phyloP scores from a whole-genome alignment of 2,113 vertebrate species.

The Bufo bufo region DNA sequence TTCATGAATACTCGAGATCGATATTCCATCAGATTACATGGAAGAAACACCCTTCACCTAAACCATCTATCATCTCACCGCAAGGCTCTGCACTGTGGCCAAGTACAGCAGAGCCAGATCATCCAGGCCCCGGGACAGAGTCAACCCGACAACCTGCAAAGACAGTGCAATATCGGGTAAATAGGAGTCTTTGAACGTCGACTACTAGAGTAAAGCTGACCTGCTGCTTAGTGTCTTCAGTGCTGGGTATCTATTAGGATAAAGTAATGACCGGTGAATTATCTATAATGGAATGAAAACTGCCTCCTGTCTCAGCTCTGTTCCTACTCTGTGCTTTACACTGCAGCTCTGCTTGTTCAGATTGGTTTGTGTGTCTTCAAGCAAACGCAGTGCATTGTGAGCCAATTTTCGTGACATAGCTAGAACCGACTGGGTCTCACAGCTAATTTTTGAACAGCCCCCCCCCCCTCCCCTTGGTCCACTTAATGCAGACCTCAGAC shows the following conservation, averaged over 20 bases:
- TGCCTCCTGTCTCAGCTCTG: neutral
- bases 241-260: too few species aligned
- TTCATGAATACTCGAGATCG: neutral
- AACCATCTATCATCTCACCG: slow-evolving; percentile 77
- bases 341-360: too few species aligned
- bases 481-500: too few species aligned
- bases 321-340: neutral
- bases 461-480: too few species aligned
- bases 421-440: too few species aligned
- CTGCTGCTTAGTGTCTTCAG: too few species aligned
- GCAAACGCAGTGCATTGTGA: too few species aligned
- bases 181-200: neutral
- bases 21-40: neutral
- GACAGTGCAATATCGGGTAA: neutral
- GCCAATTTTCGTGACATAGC: too few species aligned
- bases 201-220: neutral
- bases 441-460: too few species aligned
- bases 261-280: too few species aligned
- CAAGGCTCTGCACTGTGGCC: slow-evolving; percentile 88
- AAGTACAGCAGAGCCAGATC: slow-evolving; percentile 92
- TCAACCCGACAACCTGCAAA: slow-evolving; percentile 85
- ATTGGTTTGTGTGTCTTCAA: too few species aligned
- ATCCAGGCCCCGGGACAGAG: slow-evolving; percentile 84
- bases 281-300: too few species aligned
- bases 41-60: neutral